A percentile compares a stretch with the other conserved stretches of the same genome.
Conservation (phyloP, 1,140 invertebrate species). For the Schlechtendalia chinensis region DNA sequence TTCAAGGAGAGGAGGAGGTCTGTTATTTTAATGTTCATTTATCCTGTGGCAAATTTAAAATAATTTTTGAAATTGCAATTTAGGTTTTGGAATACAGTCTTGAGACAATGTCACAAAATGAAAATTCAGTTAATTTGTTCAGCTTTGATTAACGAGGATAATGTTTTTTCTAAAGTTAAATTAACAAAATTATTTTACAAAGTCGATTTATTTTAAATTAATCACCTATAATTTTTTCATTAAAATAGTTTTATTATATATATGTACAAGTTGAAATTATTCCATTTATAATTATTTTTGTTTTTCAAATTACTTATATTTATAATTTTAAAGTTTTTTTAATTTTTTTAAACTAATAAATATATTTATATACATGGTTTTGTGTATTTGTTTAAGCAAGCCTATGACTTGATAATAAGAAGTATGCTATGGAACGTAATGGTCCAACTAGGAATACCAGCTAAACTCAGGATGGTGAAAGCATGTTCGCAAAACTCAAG, state of each 20-base stretch:
- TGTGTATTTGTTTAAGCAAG: too few relatives aligned
- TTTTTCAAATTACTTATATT: neutral
- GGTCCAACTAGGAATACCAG: too few relatives aligned
- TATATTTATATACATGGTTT: neutral
- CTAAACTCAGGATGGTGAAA: too few relatives aligned
- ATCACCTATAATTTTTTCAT: neutral
- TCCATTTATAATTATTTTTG: too few relatives aligned
- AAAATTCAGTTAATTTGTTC: neutral
- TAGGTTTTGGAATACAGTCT: neutral
- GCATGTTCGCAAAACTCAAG: too few relatives aligned
- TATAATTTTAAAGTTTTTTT: neutral
- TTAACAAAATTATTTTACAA: neutral
- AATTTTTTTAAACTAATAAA: slow-evolving; percentile 9
- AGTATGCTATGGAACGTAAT: too few relatives aligned
- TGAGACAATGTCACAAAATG: neutral
- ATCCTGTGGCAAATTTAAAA: neutral
- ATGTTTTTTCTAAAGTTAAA: neutral
- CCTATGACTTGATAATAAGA: too few relatives aligned
- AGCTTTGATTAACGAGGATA: slow-evolving; percentile 12
- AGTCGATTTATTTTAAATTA: neutral
- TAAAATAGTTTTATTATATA: neutral
- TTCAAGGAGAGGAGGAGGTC: slow-evolving; percentile 64
- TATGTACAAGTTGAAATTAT: neutral
- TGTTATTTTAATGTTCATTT: slow-evolving; percentile 30
- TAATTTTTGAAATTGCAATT: neutral